A percentile compares a stretch with the other conserved stretches of the same genome.
Conservation (phyloP, 2,797 vertebrate species). For the Tapirus indicus region DNA sequence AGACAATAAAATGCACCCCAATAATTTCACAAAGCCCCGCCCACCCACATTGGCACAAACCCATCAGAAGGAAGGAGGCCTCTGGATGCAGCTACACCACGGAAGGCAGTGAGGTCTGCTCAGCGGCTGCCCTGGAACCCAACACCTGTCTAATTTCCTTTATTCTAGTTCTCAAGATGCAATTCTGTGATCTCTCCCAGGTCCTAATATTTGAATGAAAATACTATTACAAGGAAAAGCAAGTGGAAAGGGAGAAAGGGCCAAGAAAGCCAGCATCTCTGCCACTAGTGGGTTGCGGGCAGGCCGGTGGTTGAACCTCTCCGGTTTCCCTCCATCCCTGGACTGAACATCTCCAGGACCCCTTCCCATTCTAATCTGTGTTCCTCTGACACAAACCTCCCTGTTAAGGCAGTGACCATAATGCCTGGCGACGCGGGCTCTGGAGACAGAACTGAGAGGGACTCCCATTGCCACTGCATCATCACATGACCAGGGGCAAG, state of each 20-base stretch:
- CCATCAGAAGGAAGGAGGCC: accelerated
- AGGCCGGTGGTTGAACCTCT: neutral
- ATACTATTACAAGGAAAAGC: accelerated
- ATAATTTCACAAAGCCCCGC: accelerated
- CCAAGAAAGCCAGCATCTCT: neutral
- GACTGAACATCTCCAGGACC: neutral
- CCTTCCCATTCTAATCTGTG: accelerated
- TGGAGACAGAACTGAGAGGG: neutral
- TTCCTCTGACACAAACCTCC: neutral
- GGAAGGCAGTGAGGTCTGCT: accelerated
- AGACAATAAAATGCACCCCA: accelerated
- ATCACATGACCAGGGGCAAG: accelerated
- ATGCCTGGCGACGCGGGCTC: accelerated
- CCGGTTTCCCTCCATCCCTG: neutral
- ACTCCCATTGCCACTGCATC: accelerated
- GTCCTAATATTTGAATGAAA: accelerated
- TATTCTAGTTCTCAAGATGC: accelerated
- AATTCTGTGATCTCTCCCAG: neutral
- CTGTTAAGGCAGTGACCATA: accelerated
- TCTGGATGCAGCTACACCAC: accelerated
- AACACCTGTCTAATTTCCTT: neutral
- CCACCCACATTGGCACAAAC: accelerated
- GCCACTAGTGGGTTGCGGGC: neutral
- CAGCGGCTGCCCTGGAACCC: neutral
- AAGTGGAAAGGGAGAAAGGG: too few relatives aligned